phyloP scores from a whole-genome alignment of 2,113 vertebrate genomes.

The Leucoraja erinaceus region DNA sequence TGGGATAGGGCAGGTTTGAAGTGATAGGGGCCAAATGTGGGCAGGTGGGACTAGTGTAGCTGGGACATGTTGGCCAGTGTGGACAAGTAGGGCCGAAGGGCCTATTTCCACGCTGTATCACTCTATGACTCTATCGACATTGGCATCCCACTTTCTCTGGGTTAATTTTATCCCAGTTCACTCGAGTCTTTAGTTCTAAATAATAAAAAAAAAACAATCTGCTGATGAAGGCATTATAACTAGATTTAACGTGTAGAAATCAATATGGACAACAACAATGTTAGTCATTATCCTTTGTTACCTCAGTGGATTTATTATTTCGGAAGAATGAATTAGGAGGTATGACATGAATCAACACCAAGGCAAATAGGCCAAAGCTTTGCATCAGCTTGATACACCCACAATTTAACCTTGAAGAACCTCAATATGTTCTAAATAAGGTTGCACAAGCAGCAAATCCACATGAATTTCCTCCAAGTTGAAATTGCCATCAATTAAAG shows the following conservation, averaged over 20 bases:
- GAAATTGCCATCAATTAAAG: constrained; percentile 29
- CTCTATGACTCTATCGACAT: background rate
- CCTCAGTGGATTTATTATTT: background rate
- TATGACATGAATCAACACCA: background rate
- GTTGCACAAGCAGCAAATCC: background rate
- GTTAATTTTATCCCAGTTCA: background rate
- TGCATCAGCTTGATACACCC: background rate
- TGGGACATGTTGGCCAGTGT: too few relatives aligned
- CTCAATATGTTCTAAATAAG: background rate
- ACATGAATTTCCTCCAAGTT: background rate
- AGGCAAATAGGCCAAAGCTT: background rate
- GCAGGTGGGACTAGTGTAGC: too few relatives aligned
- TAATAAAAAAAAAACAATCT: background rate
- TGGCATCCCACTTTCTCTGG: background rate
- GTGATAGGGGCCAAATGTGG: too few relatives aligned
- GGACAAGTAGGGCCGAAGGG: too few relatives aligned
- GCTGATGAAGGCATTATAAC: background rate
- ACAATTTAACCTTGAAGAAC: constrained; percentile 17
- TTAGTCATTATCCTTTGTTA: constrained; percentile 11
- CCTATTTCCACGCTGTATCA: too few relatives aligned
- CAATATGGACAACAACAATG: background rate
- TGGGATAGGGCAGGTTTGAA: too few relatives aligned
- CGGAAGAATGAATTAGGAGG: constrained; percentile 2
- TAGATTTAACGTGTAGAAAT: constrained; percentile 14
- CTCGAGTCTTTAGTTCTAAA: background rate